phyloP scores from a whole-genome alignment of 1,140 invertebrate species.

The Pemphigus obesinymphae region DNA sequence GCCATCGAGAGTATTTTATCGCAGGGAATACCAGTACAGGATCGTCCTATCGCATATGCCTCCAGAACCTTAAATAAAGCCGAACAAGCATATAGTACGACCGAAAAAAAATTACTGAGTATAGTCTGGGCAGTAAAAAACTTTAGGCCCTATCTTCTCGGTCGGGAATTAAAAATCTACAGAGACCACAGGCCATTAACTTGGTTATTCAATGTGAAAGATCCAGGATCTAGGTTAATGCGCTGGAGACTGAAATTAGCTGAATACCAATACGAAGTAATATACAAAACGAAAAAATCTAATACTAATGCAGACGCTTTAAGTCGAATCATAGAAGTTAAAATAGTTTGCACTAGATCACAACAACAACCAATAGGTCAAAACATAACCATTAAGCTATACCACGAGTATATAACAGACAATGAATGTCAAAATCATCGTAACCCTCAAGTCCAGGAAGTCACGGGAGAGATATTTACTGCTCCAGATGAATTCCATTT shows the following conservation, averaged over 20 bases:
- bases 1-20: constrained; percentile 47
- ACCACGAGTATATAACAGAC: not conserved
- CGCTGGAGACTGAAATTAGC: no score
- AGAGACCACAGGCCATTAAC: constrained; percentile 55
- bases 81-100: no score
- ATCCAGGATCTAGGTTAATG: constrained; percentile 52
- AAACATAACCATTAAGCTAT: not conserved
- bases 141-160: no score
- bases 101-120: no score
- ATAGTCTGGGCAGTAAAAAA: no score
- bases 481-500: not conserved
- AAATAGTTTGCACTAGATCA: no score
- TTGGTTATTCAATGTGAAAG: constrained; percentile 54
- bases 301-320: no score
- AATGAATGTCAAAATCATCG: not conserved
- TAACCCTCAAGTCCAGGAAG: not conserved
- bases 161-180: constrained; percentile 54
- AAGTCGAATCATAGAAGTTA: no score
- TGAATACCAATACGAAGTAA: no score
- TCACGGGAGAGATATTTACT: not conserved
- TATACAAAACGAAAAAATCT: no score
- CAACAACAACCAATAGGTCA: no score
- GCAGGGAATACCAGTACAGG: constrained; percentile 46
- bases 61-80: no score
- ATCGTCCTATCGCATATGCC: constrained; percentile 49